A percentile compares a stretch with the other conserved stretches of the same genome.
phyloP scores from a whole-genome alignment of 2,888 invertebrate species.

The Tetragonula carbonaria region DNA sequence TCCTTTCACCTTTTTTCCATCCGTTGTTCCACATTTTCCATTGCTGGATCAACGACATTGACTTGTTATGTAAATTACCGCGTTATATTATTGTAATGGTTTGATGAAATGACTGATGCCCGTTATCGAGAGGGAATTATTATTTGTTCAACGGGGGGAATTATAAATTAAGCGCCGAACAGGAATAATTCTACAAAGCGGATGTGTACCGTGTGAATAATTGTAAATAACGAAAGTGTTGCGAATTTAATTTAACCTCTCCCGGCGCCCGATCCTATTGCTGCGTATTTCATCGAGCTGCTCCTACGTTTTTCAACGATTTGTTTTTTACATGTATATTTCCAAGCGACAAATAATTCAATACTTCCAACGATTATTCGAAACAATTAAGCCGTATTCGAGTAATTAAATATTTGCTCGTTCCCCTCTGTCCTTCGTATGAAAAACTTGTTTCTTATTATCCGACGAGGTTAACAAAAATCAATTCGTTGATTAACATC shows the following conservation, averaged over 20 bases:
- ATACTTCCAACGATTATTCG: slow-evolving; percentile 10
- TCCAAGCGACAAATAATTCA: not conserved
- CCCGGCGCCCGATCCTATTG: not conserved
- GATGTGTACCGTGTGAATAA: slow-evolving; percentile 8
- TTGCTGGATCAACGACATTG: not conserved
- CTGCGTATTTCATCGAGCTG: not conserved
- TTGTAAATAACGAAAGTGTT: slow-evolving; percentile 23
- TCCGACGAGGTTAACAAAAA: not conserved
- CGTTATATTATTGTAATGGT: not conserved
- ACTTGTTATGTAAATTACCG: not conserved
- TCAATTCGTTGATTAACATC: not conserved
- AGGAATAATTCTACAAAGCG: slow-evolving; percentile 3
- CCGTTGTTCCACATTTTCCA: not conserved
- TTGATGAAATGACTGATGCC: slow-evolving; percentile 10
- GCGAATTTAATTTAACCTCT: slow-evolving; percentile 24
- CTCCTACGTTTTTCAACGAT: not conserved
- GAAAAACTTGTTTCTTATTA: not conserved
- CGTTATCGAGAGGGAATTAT: slow-evolving; percentile 7
- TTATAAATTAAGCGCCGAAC: slow-evolving; percentile 5
- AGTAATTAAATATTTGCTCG: slow-evolving; percentile 2
- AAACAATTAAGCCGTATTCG: not conserved
- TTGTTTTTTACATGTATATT: not conserved
- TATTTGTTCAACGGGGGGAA: not conserved
- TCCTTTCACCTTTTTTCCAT: not conserved
- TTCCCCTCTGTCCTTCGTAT: not conserved